These are phyloP conservation scores for Enoplosus armatus DNA, from an alignment of 2,797 vertebrate genomes.

Conservation along the genomic window DNA sequence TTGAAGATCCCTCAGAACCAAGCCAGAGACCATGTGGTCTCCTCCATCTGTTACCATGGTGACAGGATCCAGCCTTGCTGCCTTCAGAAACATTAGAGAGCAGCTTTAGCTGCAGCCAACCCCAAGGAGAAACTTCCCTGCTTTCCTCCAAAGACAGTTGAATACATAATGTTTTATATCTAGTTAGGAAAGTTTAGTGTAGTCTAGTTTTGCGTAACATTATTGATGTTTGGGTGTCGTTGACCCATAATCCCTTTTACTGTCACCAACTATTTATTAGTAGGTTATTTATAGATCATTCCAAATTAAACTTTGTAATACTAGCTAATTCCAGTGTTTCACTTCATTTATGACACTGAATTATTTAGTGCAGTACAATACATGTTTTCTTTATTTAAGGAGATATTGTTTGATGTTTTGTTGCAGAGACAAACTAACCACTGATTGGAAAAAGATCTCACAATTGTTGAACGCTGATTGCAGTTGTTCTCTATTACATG, in stretches of 20 bases:
- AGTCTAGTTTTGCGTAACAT: not conserved
- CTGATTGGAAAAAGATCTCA: not conserved
- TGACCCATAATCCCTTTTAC: not conserved
- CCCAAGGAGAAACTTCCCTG: conserved; percentile 17
- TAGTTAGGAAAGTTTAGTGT: not conserved
- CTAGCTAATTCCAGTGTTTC: not conserved
- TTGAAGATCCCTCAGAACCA: conserved; percentile 42
- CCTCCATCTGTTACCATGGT: conserved; percentile 61
- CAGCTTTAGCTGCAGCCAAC: conserved; percentile 29
- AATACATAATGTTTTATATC: not conserved
- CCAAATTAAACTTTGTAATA: not conserved
- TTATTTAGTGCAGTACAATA: not conserved
- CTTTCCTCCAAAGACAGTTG: not conserved
- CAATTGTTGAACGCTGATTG: conserved; percentile 11
- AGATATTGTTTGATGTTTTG: not conserved
- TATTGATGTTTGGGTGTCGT: not conserved
- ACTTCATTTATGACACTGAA: not conserved
- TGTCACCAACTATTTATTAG: not conserved
- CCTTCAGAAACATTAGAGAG: conserved; percentile 38
- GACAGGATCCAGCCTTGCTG: conserved; percentile 40
- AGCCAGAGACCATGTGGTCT: conserved; percentile 27
- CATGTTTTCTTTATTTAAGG: not conserved
- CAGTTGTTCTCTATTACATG: not conserved
- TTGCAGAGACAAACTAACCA: conserved; percentile 1
- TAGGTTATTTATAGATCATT: not conserved